phyloP scores from a whole-genome alignment of 2,888 invertebrate species.

The Pseudanteris insignis region DNA sequence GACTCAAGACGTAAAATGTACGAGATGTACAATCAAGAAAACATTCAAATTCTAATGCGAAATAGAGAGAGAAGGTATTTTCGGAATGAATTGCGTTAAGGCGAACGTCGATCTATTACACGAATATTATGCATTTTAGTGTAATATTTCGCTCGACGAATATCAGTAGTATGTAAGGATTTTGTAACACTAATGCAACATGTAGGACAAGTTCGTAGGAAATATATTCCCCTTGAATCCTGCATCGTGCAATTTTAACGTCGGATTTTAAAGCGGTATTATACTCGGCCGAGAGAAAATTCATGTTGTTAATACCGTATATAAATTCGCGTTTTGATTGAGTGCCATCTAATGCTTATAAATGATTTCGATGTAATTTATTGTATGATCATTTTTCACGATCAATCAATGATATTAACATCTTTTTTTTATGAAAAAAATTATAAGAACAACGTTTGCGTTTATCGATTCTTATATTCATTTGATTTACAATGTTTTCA shows the following conservation, averaged over 20 bases:
- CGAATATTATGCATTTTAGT: conserved; percentile 20
- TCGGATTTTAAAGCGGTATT: conserved; percentile 16
- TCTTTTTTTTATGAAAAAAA: too few relatives aligned
- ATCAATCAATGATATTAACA: too few relatives aligned
- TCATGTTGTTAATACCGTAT: conserved; percentile 19
- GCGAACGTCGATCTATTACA: conserved; percentile 14
- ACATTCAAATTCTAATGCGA: conserved; percentile 14
- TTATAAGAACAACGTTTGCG: too few relatives aligned
- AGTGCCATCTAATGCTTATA: conserved; percentile 16
- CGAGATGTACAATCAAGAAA: conserved; percentile 9
- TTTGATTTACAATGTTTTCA: too few relatives aligned
- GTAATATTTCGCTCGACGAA: conserved; percentile 25
- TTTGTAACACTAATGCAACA: conserved; percentile 28
- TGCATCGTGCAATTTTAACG: conserved; percentile 23
- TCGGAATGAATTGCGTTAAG: conserved; percentile 12
- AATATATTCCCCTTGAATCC: conserved; percentile 21
- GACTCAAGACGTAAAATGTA: conserved; percentile 11
- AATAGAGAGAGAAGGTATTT: conserved; percentile 26
- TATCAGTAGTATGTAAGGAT: conserved; percentile 26
- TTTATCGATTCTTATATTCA: too few relatives aligned
- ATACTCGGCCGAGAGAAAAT: conserved; percentile 17
- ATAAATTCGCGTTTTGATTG: conserved; percentile 12
- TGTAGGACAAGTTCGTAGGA: conserved; percentile 31
- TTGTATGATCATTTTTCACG: too few relatives aligned
- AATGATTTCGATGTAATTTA: conserved; percentile 8